These are phyloP conservation scores for Nemapogon koenigi DNA, from an alignment of 2,888 invertebrate genomes.

Conservation along the genomic window DNA sequence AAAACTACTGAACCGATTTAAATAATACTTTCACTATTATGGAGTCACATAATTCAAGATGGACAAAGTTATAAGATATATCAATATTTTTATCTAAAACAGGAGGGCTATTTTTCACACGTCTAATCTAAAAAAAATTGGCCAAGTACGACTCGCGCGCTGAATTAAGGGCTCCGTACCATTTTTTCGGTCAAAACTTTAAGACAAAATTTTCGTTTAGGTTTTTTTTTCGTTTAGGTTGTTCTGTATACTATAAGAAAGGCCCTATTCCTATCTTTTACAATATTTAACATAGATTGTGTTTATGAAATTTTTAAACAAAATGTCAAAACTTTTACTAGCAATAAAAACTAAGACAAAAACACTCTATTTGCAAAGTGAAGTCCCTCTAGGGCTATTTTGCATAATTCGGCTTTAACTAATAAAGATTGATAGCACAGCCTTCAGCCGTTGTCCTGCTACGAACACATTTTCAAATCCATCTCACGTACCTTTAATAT, in stretches of 20 bases:
- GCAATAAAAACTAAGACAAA: background rate
- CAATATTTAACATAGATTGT: background rate
- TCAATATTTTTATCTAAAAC: too few species aligned
- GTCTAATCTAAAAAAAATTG: too few species aligned
- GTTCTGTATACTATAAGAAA: background rate
- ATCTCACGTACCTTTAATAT: conserved; percentile 30
- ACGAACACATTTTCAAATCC: conserved; percentile 8
- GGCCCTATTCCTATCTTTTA: background rate
- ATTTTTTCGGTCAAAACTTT: too few species aligned
- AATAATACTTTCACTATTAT: too few species aligned
- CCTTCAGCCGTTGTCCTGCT: conserved; percentile 2
- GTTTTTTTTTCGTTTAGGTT: background rate
- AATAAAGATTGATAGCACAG: conserved; percentile 8
- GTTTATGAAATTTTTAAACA: background rate
- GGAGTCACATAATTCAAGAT: too few species aligned
- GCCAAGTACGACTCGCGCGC: too few species aligned
- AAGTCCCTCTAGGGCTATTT: background rate
- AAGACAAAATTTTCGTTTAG: too few species aligned
- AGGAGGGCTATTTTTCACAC: too few species aligned
- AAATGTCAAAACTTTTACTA: background rate
- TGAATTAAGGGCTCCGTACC: too few species aligned
- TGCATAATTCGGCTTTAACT: conserved; percentile 8
- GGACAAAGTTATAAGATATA: too few species aligned
- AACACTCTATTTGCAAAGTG: conserved; percentile 4
- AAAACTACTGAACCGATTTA: too few species aligned